These are phyloP conservation scores for Hyperoodon ampullatus DNA, from an alignment of 2,113 vertebrate species.

Conservation along the genomic window DNA sequence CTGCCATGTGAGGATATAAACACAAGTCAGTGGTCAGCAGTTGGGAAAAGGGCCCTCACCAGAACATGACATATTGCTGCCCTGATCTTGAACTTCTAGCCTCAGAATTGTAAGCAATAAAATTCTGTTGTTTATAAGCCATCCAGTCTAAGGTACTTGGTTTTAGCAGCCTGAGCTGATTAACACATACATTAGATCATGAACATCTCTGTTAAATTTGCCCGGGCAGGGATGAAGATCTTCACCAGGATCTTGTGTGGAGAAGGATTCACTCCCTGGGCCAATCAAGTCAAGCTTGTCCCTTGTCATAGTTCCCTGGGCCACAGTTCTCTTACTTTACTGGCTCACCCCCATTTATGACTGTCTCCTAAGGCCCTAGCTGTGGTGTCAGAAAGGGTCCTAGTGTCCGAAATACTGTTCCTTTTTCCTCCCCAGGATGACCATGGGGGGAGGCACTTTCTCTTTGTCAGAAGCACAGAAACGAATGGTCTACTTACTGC, in stretches of 20 bases:
- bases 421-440: not conserved
- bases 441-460: not conserved
- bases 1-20: not conserved
- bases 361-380: not conserved
- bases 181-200: not conserved
- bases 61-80: not conserved
- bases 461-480: slow-evolving; percentile 1
- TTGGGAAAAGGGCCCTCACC: not conserved
- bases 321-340: not conserved
- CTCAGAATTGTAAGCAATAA: not conserved
- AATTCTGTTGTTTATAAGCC: not conserved
- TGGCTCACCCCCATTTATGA: not conserved
- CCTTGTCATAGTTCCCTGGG: not conserved
- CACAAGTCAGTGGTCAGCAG: not conserved
- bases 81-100: not conserved
- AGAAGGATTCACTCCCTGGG: not conserved
- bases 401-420: not conserved
- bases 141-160: not conserved
- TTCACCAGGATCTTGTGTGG: not conserved
- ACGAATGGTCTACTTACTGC: not conserved
- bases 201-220: not conserved
- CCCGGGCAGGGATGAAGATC: not conserved
- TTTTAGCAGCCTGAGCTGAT: not conserved
- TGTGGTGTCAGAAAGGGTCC: not conserved
- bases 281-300: not conserved